phyloP scores from a whole-genome alignment of 1,140 invertebrate genomes.

The Aricia agestis region DNA sequence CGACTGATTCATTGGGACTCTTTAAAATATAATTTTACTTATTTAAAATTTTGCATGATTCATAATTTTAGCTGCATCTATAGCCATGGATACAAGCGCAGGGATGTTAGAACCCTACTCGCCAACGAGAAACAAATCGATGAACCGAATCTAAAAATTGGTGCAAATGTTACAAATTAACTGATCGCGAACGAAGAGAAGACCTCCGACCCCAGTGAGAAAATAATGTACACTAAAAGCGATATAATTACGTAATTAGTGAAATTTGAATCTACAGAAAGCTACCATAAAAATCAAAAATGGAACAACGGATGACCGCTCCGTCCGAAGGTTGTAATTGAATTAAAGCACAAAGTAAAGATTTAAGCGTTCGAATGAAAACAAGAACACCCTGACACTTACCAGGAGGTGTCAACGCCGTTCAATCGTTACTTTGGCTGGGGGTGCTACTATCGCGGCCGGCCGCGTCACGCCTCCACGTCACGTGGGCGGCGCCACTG shows the following conservation, averaged over 20 bases:
- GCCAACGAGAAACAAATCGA: constrained; percentile 17
- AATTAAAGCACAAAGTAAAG: constrained; percentile 73
- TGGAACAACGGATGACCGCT: constrained; percentile 16
- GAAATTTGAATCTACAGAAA: constrained; percentile 22
- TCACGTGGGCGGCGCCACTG: constrained; percentile 58
- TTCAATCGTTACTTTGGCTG: constrained; percentile 73
- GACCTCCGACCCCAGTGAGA: not conserved
- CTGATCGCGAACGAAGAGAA: not conserved
- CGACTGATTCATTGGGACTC: not conserved
- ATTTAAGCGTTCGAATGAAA: constrained; percentile 71
- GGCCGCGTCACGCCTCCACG: constrained; percentile 69
- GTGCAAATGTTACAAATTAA: constrained; percentile 3
- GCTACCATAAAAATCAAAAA: constrained; percentile 34
- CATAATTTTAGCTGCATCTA: not conserved
- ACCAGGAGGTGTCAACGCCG: constrained; percentile 66
- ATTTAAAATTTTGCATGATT: not conserved
- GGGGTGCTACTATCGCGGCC: constrained; percentile 55
- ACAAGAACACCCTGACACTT: constrained; percentile 73
- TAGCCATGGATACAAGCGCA: not conserved
- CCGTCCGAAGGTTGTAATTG: constrained; percentile 8
- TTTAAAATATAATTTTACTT: not conserved
- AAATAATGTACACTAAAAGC: constrained; percentile 17
- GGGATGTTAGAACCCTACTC: constrained; percentile 4
- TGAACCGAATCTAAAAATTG: constrained; percentile 4
- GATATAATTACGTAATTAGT: constrained; percentile 2